These are phyloP conservation scores for Sclerodermus sp. DNA, from an alignment of 2,888 invertebrate species.

Conservation along the genomic window DNA sequence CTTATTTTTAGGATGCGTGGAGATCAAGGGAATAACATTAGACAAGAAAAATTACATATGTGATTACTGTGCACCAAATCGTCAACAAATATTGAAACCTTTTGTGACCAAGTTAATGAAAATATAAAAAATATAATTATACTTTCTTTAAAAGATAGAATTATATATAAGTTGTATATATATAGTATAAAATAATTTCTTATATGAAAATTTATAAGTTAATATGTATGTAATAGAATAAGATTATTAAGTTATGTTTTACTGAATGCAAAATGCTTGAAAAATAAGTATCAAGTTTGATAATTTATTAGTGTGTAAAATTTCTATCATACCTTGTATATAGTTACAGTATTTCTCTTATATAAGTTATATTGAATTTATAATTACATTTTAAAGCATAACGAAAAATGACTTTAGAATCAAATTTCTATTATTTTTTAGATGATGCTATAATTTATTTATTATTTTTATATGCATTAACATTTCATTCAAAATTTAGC, in stretches of 20 bases:
- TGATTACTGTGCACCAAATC: conserved; percentile 49
- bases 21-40: conserved; percentile 48
- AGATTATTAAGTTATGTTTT: not conserved
- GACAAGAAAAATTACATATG: conserved; percentile 53
- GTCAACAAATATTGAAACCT: conserved; percentile 44
- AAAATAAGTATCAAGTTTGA: not conserved
- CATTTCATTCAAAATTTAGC: no score
- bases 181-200: no score
- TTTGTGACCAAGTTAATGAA: conserved; percentile 46
- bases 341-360: not conserved
- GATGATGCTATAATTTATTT: no score
- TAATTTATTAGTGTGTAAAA: not conserved
- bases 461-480: no score
- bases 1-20: conserved; percentile 50
- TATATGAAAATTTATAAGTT: no score
- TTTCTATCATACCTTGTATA: not conserved
- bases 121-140: conserved; percentile 28
- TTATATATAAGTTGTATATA: no score
- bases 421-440: no score
- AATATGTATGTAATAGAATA: no score
- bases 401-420: no score
- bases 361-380: not conserved
- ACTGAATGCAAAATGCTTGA: not conserved
- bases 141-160: no score
- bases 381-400: not conserved